Base-by-base conservation (phyloP, 2,797 vertebrate genomes). In the Petrocephalus sullivani region DNA sequence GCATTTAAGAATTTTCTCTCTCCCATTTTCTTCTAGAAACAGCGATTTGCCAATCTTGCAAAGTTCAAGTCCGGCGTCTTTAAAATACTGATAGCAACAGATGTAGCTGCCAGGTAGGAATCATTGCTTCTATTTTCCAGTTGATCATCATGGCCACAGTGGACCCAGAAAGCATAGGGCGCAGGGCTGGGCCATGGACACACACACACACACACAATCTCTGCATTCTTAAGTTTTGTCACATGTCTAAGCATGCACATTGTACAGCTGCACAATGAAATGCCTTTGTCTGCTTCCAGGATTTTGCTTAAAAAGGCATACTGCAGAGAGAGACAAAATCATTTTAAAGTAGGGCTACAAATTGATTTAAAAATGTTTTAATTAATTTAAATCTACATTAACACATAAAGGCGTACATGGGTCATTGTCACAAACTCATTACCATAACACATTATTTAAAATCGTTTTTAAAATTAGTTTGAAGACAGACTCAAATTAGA, bases 51-150 rank as follows among this genome's bases (percentile, higher is more conserved):
- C 0, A 97, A 98, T 89, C 93, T 99, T 37, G 96, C 97, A 46
- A 98, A 96, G 94, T 99, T 99, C 95, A 99, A 99, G 89, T 99
- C 98, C 90, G 99, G 98, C 87, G 95, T 98, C 93, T 98, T 96
- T 93, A 98, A 95, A 93, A 98, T 99, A 92, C 95, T 99, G 67
- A 96, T 99, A 0, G 98, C 98, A 0, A 99, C 98, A 0, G 98
- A 99, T 0, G 97, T 99, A 0, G 98, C 98, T 54, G 90, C 98
- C 85, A 97, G 98, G 98, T 99, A 88, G 87, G 91, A 58, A 67
- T 37, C 9, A 23, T 8, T 51, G 41, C 60, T 2, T 88, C 16
- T 49, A 3, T 81, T 49, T 81, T 49, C 46, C 41, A 81, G 19
- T 19, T 49, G 41, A 14, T 21, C 8, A 3, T 81, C 41, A 19